These are phyloP conservation scores for Brachionus rotundiformis DNA, from an alignment of 1,140 invertebrate species.

Conservation along the genomic window DNA sequence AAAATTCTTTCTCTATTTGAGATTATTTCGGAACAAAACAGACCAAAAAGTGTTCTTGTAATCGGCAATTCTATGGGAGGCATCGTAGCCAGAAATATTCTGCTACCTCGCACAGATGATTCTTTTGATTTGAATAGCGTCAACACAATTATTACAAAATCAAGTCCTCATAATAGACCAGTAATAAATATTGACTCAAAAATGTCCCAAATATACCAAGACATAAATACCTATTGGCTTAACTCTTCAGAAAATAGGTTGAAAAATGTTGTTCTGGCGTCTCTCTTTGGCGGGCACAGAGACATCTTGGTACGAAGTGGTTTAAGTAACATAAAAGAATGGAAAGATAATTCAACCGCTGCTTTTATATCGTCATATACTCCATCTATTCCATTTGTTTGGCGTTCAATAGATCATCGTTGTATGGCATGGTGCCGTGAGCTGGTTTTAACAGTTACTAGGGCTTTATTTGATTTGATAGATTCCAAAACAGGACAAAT, in stretches of 20 bases:
- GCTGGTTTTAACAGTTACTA: constrained; percentile 32
- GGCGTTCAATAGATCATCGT: constrained; percentile 52
- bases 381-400: constrained; percentile 34
- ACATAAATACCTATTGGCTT: constrained; percentile 21
- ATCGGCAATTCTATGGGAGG: constrained; percentile 52
- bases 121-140: not conserved
- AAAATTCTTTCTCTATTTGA: constrained; percentile 35
- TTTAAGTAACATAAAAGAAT: constrained; percentile 15
- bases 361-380: constrained; percentile 24
- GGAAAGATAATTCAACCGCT: not conserved
- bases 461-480: constrained; percentile 43
- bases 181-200: constrained; percentile 26
- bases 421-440: constrained; percentile 53
- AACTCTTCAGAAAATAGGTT: not conserved
- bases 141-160: constrained; percentile 15
- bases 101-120: not conserved
- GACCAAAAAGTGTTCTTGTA: constrained; percentile 36
- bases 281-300: constrained; percentile 24
- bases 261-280: constrained; percentile 16
- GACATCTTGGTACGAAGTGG: constrained; percentile 38
- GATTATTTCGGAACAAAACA: not conserved
- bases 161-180: constrained; percentile 31
- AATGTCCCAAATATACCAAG: constrained; percentile 21
- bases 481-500: constrained; percentile 21
- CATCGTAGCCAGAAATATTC: constrained; percentile 9